A percentile compares a stretch with the other conserved stretches of the same genome.
Evolutionary conservation across 2,888 invertebrate species (phyloP).

Genomic region (Drosophila austrosaltans): DNA sequence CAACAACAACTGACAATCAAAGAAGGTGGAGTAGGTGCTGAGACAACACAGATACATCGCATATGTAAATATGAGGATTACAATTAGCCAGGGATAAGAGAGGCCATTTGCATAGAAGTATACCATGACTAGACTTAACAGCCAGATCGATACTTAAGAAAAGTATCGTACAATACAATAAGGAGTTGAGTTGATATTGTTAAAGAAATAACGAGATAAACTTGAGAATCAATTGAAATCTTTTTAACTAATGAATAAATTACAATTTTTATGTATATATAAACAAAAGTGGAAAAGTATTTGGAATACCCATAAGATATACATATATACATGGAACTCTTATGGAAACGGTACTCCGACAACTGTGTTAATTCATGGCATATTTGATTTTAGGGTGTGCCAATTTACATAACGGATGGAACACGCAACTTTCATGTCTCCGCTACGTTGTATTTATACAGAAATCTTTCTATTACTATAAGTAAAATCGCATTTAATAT

Average conservation of each 20-base stretch:
- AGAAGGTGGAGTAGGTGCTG: conserved; percentile 24
- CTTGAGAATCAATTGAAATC: neutral
- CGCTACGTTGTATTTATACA: too few species aligned
- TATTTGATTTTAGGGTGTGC: too few species aligned
- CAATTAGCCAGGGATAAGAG: conserved; percentile 39
- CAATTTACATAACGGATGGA: too few species aligned
- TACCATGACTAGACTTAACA: neutral
- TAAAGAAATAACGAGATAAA: neutral
- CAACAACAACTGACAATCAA: conserved; percentile 61
- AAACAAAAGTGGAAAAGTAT: neutral
- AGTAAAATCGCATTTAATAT: too few species aligned
- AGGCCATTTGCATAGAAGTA: conserved; percentile 10
- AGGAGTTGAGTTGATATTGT: neutral
- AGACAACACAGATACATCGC: conserved; percentile 14
- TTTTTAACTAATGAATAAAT: neutral
- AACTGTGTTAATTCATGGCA: too few species aligned
- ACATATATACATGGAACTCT: too few species aligned
- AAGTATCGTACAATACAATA: conserved; percentile 5
- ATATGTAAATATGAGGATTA: conserved; percentile 43
- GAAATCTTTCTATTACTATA: too few species aligned
- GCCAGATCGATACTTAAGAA: conserved; percentile 1
- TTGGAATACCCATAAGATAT: too few species aligned
- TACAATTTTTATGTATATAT: neutral
- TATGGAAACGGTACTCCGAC: too few species aligned
- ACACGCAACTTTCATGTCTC: too few species aligned